Base-by-base conservation (phyloP, 2,888 invertebrate species). In the Micoletzkya japonica region DNA sequence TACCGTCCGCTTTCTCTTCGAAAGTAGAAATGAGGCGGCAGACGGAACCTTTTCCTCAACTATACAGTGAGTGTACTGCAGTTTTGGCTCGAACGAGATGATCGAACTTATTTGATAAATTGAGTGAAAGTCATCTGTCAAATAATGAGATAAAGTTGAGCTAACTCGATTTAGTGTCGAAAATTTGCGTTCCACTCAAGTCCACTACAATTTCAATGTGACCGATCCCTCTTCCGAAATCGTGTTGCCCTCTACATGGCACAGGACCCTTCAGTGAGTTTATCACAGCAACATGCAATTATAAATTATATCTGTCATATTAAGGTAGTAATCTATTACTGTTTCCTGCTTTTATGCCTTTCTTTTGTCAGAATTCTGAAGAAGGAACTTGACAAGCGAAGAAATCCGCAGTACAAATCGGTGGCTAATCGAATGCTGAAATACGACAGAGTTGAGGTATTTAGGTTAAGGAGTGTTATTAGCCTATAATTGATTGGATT, bases 321-420 rank as follows among this genome's bases (percentile, higher is more conserved):
- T n/a, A 26, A 17, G 24, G 4, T 7, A 24, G n/a, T 10, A n/a
- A 10, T 7, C 14, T n/a, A 20, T n/a, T n/a, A 24, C 2, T 52
- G 7, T 2, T 52, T 52, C 2, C n/a, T 50, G 50, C 4, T 56
- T 56, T 28, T 26, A n/a, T 17, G 20, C 24, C 61, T 44, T 32
- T 50, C 17, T 59, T 44, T 67, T 54, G 64, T 32, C 44, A 72
- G 74, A 56, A 72, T 74, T 54, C 54, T 78, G 30, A 61, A 72
- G 30, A 70, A 70, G 10, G 78, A 78, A 49, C 70, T 66, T 17
- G 64, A 73, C 0, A 68, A 73, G 17, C 69, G 76, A 49, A 63
- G 71, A 2, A 78, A 78, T 57, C 57, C 74, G 2, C 78, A 78
- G 64, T 76, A 76, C 70, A 74, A 72, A 49, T 78, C 78, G 10